A percentile compares a stretch with the other conserved stretches of the same genome.
Evolutionary conservation across 2,113 vertebrate species (phyloP).

Genomic region (Otolemur garnettii): DNA sequence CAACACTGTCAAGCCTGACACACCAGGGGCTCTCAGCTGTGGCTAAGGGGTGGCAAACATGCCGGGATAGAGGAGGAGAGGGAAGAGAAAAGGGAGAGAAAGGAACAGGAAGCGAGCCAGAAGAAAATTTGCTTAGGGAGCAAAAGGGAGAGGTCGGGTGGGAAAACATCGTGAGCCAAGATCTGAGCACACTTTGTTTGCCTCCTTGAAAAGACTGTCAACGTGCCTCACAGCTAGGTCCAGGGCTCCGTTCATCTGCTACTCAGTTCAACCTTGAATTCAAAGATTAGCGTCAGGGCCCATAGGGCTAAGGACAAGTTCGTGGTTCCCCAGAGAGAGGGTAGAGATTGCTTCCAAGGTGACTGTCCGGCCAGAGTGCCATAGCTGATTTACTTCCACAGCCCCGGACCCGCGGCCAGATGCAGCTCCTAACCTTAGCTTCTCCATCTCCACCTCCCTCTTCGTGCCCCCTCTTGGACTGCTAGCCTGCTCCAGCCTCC

Average conservation of each 20-base stretch:
- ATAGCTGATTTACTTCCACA: background rate
- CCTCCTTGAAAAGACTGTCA: background rate
- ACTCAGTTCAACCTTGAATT: background rate
- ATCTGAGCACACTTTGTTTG: background rate
- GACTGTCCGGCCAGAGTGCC: background rate
- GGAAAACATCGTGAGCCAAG: background rate
- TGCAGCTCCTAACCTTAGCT: background rate
- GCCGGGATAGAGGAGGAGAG: background rate
- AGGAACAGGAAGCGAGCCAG: background rate
- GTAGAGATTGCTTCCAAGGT: background rate
- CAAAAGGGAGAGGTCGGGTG: accelerated
- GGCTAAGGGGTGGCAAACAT: background rate
- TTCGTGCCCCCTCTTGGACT: background rate
- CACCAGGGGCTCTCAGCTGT: background rate
- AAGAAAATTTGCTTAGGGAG: background rate
- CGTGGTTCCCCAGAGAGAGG: background rate
- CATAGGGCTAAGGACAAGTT: background rate
- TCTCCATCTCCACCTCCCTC: background rate
- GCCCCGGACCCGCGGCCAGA: background rate
- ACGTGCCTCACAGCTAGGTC: background rate
- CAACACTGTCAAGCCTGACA: background rate
- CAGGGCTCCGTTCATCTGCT: background rate
- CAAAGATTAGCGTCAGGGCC: background rate
- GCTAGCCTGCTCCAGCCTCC: background rate
- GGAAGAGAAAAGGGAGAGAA: background rate